phyloP scores from a whole-genome alignment of 2,113 vertebrate species.

The Lipophrys pholis region DNA sequence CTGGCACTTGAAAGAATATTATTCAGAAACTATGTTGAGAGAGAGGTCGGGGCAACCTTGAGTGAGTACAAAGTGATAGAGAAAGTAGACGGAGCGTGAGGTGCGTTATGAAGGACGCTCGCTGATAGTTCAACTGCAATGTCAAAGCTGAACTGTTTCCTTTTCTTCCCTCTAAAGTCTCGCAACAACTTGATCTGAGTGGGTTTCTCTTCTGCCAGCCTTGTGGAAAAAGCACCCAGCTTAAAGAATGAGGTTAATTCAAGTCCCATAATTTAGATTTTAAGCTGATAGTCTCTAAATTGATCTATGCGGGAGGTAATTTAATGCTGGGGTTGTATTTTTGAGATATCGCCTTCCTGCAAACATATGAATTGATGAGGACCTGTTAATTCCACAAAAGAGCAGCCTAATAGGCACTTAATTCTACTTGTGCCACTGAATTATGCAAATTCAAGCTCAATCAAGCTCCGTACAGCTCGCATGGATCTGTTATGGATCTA shows the following conservation, averaged over 20 bases:
- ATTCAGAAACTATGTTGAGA: constrained; percentile 57
- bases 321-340: too few relatives aligned
- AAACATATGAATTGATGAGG: too few relatives aligned
- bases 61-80: constrained; percentile 19
- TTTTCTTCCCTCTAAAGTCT: neutral
- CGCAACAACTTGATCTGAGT: neutral
- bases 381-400: too few relatives aligned
- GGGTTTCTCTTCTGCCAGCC: neutral
- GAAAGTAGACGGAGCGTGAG: neutral
- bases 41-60: constrained; percentile 62
- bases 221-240: neutral
- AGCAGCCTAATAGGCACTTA: too few relatives aligned
- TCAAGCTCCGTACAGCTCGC: too few relatives aligned
- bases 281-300: too few relatives aligned
- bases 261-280: too few relatives aligned
- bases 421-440: neutral
- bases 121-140: constrained; percentile 3
- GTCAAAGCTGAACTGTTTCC: constrained; percentile 18
- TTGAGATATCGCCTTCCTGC: too few relatives aligned
- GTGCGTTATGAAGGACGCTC: constrained; percentile 12
- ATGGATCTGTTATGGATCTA: too few relatives aligned
- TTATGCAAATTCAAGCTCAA: neutral
- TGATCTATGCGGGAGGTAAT: too few relatives aligned
- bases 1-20: constrained; percentile 47
- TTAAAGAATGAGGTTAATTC: neutral